A percentile compares a stretch with the other conserved stretches of the same genome.
Evolutionary conservation across 2,797 vertebrate genomes (phyloP).

Genomic region (Argya squamiceps): DNA sequence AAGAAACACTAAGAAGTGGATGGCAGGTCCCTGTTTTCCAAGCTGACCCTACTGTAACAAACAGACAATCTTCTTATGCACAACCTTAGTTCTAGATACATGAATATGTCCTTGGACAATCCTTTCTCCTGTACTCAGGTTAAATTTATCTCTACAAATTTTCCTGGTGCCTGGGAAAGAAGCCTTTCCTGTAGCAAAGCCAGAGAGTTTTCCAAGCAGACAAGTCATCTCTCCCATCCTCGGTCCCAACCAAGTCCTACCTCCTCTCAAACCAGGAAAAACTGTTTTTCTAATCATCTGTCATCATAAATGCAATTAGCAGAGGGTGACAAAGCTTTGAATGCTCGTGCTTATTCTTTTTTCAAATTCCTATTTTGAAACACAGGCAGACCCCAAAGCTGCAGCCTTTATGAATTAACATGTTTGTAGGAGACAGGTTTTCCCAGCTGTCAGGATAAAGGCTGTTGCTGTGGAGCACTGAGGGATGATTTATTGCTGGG

Average conservation of each 20-base stretch:
- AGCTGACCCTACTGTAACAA: neutral
- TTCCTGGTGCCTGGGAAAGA: neutral
- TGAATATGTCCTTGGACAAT: neutral
- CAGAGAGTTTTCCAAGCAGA: neutral
- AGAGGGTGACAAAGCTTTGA: neutral
- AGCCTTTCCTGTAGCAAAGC: neutral
- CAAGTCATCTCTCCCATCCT: neutral
- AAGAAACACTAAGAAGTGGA: neutral
- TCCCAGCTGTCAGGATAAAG: neutral
- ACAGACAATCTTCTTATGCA: neutral
- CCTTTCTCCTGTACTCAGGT: neutral
- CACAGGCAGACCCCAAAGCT: neutral
- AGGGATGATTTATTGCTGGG: constrained; percentile 23
- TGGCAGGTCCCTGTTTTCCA: neutral
- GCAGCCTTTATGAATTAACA: neutral
- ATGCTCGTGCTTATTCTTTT: neutral
- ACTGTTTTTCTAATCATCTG: neutral
- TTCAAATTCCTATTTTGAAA: neutral
- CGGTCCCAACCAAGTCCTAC: neutral
- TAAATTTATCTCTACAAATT: neutral
- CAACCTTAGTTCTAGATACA: neutral
- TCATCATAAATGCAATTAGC: neutral
- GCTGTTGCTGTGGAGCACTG: constrained; percentile 43
- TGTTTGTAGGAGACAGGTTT: neutral
- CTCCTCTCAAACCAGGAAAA: neutral